Evolutionary conservation across 1,140 invertebrate genomes (phyloP).

Genomic region (Agrypnia vestita): DNA sequence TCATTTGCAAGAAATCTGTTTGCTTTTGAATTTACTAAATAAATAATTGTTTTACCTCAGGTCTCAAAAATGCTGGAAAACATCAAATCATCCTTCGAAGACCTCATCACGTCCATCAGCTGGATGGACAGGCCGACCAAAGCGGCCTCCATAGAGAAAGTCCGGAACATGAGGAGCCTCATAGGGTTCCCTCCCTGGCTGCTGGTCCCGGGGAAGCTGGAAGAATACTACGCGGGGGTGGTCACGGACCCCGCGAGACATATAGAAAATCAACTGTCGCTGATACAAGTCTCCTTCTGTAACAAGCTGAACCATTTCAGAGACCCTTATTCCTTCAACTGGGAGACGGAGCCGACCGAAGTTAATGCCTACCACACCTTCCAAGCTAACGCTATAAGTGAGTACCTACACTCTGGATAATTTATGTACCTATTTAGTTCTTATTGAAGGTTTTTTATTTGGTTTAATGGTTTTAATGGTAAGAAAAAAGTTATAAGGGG

Average conservation of each 20-base stretch:
- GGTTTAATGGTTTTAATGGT: too few species aligned
- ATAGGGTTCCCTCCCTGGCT: conserved; percentile 89
- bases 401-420: conserved; percentile 66
- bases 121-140: conserved; percentile 93
- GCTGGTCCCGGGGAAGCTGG: conserved; percentile 75
- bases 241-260: conserved; percentile 73
- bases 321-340: conserved; percentile 71
- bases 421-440: too few species aligned
- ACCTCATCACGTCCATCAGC: conserved; percentile 78
- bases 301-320: conserved; percentile 66
- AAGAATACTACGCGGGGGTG: conserved; percentile 79
- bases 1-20: too few species aligned
- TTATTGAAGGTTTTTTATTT: too few species aligned
- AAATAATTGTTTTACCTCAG: conserved; percentile 62
- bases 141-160: conserved; percentile 82
- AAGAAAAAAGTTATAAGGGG: too few species aligned
- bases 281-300: conserved; percentile 66
- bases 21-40: too few species aligned
- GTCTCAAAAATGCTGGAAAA: conserved; percentile 85
- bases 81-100: conserved; percentile 84
- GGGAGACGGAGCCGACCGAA: conserved; percentile 81
- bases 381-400: conserved; percentile 84
- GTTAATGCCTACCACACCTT: conserved; percentile 85
- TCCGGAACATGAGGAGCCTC: conserved; percentile 80
- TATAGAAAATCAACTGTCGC: conserved; percentile 78